These are phyloP conservation scores for Sciurus niger DNA, from an alignment of 2,113 vertebrate species.

Conservation along the genomic window DNA sequence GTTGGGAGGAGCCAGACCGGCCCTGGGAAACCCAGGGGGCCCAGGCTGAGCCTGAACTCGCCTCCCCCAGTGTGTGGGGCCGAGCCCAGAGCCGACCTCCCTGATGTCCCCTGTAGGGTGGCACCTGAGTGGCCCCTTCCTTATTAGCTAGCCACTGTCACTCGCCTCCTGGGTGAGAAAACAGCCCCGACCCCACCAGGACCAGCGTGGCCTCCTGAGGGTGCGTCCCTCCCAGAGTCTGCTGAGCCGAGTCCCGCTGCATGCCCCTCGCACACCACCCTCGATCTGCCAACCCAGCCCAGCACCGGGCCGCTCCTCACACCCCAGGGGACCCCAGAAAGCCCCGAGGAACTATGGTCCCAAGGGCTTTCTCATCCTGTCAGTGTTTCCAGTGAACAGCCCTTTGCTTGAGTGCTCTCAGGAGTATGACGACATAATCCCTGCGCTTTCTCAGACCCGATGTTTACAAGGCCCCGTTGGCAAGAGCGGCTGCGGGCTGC, in stretches of 20 bases:
- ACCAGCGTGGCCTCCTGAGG: too few relatives aligned
- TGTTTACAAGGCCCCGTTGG: constrained; percentile 69
- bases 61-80: neutral
- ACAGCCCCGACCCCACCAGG: fast-evolving
- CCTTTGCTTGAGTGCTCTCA: constrained; percentile 80
- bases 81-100: neutral
- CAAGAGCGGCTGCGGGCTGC: neutral
- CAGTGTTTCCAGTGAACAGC: constrained; percentile 80
- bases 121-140: fast-evolving
- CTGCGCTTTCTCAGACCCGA: constrained; percentile 70
- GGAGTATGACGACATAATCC: constrained; percentile 78
- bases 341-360: neutral
- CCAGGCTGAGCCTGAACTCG: neutral
- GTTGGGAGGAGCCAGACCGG: neutral
- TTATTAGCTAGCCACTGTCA: too few relatives aligned
- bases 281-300: neutral
- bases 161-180: too few relatives aligned
- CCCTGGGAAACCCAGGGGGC: fast-evolving
- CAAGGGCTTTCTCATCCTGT: neutral
- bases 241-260: fast-evolving
- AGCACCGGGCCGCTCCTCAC: neutral
- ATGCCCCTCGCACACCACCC: neutral
- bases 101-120: too few relatives aligned
- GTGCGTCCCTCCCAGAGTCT: neutral
- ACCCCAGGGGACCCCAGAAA: neutral